phyloP scores from a whole-genome alignment of 1,140 invertebrate species.

The Pseudoatta argentina region DNA sequence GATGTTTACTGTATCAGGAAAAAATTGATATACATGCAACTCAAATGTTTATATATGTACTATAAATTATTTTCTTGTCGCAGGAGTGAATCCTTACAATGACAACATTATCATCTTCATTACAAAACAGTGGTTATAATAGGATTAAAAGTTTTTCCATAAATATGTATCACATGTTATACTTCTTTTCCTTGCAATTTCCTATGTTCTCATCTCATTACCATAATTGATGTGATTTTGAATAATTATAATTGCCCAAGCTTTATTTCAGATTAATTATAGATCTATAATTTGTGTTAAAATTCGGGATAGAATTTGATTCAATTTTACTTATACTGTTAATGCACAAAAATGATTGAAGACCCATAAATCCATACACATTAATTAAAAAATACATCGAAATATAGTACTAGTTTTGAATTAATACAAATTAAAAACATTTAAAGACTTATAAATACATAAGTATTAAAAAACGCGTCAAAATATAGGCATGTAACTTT shows the following conservation, averaged over 20 bases:
- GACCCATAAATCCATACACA: too few relatives aligned
- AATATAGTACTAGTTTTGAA: too few relatives aligned
- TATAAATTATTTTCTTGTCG: conserved; percentile 42
- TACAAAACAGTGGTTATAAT: background rate
- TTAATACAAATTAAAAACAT: too few relatives aligned
- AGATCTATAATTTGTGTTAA: background rate
- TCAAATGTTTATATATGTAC: conserved; percentile 43
- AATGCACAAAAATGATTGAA: background rate
- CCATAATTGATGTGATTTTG: background rate
- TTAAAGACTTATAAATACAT: too few relatives aligned
- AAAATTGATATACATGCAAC: conserved; percentile 23
- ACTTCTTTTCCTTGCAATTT: background rate
- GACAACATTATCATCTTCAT: background rate
- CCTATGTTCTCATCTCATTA: background rate
- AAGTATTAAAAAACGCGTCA: background rate
- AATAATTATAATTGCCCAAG: conserved; percentile 18
- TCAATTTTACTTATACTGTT: background rate
- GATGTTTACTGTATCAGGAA: conserved; percentile 49
- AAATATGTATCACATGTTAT: conserved; percentile 1
- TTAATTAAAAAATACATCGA: too few relatives aligned
- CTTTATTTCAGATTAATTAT: background rate
- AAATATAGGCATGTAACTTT: background rate
- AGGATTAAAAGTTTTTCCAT: conserved; percentile 41
- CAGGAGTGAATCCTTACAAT: background rate
- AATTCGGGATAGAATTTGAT: background rate